Conservation (phyloP, 2,113 vertebrate genomes). For the Fulica atra region DNA sequence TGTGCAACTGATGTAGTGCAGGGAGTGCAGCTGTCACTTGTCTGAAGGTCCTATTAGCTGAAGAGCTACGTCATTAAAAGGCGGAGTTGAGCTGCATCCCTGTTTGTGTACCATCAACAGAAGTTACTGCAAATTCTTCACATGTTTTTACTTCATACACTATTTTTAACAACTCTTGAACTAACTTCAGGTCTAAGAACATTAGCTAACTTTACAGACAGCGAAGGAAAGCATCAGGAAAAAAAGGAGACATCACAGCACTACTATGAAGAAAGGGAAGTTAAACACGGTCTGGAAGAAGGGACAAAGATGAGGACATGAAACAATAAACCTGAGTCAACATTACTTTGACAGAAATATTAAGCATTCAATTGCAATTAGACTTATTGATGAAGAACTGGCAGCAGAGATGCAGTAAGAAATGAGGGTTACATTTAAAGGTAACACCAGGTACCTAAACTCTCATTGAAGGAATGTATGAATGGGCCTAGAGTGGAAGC, state of each 20-base stretch:
- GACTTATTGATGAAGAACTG: not conserved
- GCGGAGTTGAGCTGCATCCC: not conserved
- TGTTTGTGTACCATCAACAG: not conserved
- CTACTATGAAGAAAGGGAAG: not conserved
- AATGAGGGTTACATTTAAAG: not conserved
- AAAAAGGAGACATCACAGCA: not conserved
- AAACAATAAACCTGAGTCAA: not conserved
- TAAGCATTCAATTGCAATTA: not conserved
- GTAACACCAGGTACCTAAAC: fast-evolving
- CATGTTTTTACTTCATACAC: not conserved
- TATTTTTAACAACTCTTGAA: not conserved
- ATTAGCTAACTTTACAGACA: not conserved
- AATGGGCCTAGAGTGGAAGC: not conserved
- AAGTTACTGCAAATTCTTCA: not conserved
- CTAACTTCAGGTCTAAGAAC: not conserved
- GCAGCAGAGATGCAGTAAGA: not conserved
- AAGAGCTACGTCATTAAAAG: not conserved
- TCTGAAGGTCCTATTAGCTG: not conserved
- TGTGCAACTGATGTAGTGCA: not conserved
- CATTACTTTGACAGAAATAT: not conserved
- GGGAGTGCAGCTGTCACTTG: not conserved
- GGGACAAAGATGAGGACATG: not conserved
- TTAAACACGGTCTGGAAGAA: not conserved
- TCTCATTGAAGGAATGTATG: not conserved
- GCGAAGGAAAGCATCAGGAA: not conserved